These are phyloP conservation scores for Caenorhabditis tropicalis DNA, from an alignment of 1,140 invertebrate genomes.

Conservation along the genomic window DNA sequence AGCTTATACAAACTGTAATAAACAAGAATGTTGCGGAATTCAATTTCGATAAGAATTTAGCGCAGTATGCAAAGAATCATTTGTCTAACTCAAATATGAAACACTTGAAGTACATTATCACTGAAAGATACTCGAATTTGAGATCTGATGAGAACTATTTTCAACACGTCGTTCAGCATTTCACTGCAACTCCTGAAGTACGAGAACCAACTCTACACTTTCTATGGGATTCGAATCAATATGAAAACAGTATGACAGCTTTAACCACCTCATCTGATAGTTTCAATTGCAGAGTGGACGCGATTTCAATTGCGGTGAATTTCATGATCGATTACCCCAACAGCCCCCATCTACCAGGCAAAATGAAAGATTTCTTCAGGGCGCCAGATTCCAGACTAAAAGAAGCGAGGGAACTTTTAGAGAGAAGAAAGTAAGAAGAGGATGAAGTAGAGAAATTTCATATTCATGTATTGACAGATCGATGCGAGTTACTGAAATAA, in stretches of 20 bases:
- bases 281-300: neutral
- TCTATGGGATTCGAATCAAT: neutral
- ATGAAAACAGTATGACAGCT: neutral
- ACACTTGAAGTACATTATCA: neutral
- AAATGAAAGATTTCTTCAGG: neutral
- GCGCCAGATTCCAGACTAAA: neutral
- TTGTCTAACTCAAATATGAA: neutral
- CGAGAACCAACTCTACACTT: neutral
- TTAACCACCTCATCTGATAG: neutral
- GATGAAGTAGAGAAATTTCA: neutral
- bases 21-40: neutral
- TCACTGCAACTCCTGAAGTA: neutral
- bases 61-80: neutral
- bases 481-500: neutral
- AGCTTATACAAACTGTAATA: neutral
- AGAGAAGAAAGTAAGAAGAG: neutral
- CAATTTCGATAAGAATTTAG: neutral
- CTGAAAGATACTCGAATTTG: neutral
- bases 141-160: neutral
- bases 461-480: neutral
- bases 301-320: neutral
- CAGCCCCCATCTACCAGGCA: neutral
- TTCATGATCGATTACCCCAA: neutral
- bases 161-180: neutral
- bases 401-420: neutral